Evolutionary conservation across 2,888 invertebrate genomes (phyloP).

Genomic region (Eupithecia subfuscata): DNA sequence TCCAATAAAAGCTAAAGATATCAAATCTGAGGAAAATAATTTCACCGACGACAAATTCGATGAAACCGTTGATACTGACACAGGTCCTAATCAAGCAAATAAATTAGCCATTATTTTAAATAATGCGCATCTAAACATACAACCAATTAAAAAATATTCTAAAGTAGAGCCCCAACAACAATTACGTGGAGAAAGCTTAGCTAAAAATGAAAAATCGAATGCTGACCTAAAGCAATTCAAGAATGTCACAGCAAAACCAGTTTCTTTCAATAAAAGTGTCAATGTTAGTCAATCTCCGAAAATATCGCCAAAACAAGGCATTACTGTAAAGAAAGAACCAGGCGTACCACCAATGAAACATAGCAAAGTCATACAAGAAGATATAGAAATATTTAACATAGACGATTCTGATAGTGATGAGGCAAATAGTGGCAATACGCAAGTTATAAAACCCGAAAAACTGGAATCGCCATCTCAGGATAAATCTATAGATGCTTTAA

Average conservation of each 20-base stretch:
- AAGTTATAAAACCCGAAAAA: conserved; percentile 37
- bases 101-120: conserved; percentile 37
- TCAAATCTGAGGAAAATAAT: conserved; percentile 12
- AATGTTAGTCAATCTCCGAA: conserved; percentile 38
- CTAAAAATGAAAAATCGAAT: conserved; percentile 49
- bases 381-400: conserved; percentile 73
- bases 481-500: conserved; percentile 50
- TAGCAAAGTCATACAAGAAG: conserved; percentile 56
- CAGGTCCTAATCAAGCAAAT: conserved; percentile 11
- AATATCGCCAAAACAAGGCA: conserved; percentile 40
- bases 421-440: conserved; percentile 41
- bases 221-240: conserved; percentile 62
- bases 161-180: conserved; percentile 34
- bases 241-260: conserved; percentile 65
- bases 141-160: conserved; percentile 39
- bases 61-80: conserved; percentile 42
- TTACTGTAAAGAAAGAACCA: conserved; percentile 42
- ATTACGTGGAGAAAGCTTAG: conserved; percentile 31
- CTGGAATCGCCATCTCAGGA: conserved; percentile 29
- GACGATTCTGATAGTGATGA: conserved; percentile 77
- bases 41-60: conserved; percentile 36
- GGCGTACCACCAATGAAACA: conserved; percentile 38
- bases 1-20: conserved; percentile 14
- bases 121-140: conserved; percentile 35
- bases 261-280: conserved; percentile 36